phyloP scores from a whole-genome alignment of 2,797 vertebrate species.

The Pteropus rufus region DNA sequence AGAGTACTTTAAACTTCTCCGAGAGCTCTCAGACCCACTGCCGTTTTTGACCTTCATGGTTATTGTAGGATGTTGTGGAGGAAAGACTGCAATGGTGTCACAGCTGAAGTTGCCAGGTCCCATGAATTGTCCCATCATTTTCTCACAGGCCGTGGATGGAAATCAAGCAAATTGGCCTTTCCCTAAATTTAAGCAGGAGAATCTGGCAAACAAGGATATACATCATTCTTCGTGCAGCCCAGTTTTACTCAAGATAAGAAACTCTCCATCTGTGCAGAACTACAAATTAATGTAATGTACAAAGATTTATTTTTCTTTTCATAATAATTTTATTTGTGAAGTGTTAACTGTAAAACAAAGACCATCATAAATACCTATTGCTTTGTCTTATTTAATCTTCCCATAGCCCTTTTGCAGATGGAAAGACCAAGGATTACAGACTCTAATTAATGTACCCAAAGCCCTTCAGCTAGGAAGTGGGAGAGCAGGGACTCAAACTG shows the following conservation, averaged over 20 bases:
- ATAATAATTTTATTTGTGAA: neutral
- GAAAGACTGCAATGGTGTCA: neutral
- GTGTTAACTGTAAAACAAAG: neutral
- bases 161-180: neutral
- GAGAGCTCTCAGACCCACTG: neutral
- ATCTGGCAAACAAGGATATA: neutral
- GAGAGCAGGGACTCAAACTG: neutral
- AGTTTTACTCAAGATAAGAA: neutral
- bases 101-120: neutral
- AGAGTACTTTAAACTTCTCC: neutral
- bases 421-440: neutral
- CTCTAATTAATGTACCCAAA: neutral
- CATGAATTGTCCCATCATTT: neutral
- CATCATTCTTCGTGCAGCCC: neutral
- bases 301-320: neutral
- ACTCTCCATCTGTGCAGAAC: neutral
- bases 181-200: neutral
- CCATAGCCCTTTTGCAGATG: neutral
- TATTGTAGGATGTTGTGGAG: neutral
- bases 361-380: neutral
- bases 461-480: neutral
- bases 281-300: neutral
- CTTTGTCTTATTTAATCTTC: conserved; percentile 6
- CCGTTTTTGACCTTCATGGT: neutral
- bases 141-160: neutral